phyloP scores from a whole-genome alignment of 2,797 vertebrate genomes.

The Gallinago nigripennis region DNA sequence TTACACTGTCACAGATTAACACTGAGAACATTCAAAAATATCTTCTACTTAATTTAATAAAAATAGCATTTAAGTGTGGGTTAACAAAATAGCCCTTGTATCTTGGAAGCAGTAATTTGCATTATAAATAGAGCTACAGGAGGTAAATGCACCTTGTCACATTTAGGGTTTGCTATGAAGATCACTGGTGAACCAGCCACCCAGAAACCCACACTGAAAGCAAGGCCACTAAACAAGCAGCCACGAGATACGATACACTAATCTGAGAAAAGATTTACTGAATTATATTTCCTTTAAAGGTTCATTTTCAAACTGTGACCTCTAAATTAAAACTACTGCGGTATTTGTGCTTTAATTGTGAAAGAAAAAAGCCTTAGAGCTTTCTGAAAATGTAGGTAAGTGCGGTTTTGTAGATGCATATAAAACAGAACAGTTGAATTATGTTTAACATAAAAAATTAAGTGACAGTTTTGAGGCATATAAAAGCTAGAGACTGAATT shows the following conservation, averaged over 20 bases:
- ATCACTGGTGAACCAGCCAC: not conserved
- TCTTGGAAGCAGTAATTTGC: not conserved
- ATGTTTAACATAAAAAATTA: not conserved
- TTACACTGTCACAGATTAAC: not conserved
- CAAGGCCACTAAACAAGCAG: not conserved
- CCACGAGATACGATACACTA: fast-evolving
- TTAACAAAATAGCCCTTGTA: not conserved
- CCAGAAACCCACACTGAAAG: not conserved
- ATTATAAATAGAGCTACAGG: not conserved
- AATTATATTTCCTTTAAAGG: not conserved
- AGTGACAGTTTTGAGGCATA: not conserved
- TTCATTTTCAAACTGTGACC: not conserved
- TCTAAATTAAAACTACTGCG: not conserved
- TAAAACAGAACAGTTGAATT: not conserved
- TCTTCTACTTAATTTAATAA: not conserved
- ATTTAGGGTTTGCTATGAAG: not conserved
- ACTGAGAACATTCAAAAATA: not conserved
- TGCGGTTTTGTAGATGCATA: not conserved
- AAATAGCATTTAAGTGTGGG: not conserved
- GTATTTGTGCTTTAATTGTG: not conserved
- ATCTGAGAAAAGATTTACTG: not conserved
- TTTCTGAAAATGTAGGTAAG: not conserved
- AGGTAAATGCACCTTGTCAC: not conserved
- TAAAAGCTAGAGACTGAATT: not conserved
- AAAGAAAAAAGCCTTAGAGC: not conserved